Percentiles rank a stretch among this genome's conserved stretches.
Conservation (phyloP, 2,888 invertebrate species). For the Cerastoderma edule region DNA sequence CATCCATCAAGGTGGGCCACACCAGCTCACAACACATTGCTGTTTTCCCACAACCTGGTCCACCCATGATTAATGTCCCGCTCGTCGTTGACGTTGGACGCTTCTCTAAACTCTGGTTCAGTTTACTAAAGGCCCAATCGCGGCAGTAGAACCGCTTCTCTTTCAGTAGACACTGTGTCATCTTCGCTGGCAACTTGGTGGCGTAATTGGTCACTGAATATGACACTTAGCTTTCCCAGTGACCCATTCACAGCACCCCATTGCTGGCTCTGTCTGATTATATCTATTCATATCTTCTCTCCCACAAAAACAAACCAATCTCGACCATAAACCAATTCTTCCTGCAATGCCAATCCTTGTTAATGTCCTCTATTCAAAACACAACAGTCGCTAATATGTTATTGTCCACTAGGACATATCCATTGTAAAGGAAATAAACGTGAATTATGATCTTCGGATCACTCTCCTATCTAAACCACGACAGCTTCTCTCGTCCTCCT, state of each 20-base stretch:
- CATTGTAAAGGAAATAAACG: no score
- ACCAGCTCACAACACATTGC: constrained; percentile 82
- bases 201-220: not conserved
- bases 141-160: constrained; percentile 90
- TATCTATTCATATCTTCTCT: constrained; percentile 4
- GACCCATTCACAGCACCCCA: constrained; percentile 2
- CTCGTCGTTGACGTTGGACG: constrained; percentile 90
- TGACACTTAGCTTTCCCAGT: constrained; percentile 9
- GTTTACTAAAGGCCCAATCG: constrained; percentile 98
- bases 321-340: no score
- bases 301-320: constrained; percentile 13
- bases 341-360: constrained; percentile 4
- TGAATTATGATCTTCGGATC: constrained; percentile 7
- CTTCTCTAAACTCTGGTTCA: constrained; percentile 95
- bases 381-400: not conserved
- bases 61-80: constrained; percentile 94
- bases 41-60: constrained; percentile 97
- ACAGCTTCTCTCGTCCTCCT: constrained; percentile 3
- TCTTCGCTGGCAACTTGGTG: constrained; percentile 44
- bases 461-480: constrained; percentile 1
- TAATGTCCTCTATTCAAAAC: constrained; percentile 7
- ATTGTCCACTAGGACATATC: constrained; percentile 2
- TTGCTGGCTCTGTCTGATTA: not conserved
- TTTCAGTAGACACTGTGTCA: constrained; percentile 79
- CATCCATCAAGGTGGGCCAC: constrained; percentile 89